phyloP scores from a whole-genome alignment of 2,888 invertebrate species.

The Reticulitermes lucifugus region DNA sequence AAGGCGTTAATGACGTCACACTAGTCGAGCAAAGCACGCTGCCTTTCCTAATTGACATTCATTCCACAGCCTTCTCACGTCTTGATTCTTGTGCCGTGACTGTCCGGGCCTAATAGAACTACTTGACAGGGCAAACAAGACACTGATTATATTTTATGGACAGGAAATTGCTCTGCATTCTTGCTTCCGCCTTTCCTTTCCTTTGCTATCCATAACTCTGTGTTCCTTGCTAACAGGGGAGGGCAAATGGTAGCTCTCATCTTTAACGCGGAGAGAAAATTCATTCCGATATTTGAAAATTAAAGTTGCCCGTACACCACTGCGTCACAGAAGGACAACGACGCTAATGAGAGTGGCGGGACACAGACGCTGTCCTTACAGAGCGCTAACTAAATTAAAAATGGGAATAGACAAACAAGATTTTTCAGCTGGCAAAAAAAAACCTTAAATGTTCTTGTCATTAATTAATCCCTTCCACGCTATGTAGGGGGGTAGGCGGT shows the following conservation, averaged over 20 bases:
- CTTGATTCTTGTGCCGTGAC: background rate
- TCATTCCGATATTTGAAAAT: background rate
- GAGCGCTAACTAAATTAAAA: no score
- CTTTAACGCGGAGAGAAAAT: background rate
- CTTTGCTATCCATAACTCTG: background rate
- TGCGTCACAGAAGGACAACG: background rate
- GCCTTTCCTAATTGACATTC: background rate
- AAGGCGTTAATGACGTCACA: no score
- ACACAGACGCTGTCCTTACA: no score
- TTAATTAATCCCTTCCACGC: no score
- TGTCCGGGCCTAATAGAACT: slow-evolving; percentile 6
- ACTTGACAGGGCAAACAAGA: slow-evolving; percentile 6
- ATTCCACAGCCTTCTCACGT: background rate
- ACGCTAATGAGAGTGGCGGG: no score
- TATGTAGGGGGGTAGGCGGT: no score
- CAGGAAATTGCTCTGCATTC: slow-evolving; percentile 33
- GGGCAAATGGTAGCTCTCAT: background rate
- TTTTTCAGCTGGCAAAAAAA: no score
- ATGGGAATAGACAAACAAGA: no score
- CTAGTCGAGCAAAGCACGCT: no score
- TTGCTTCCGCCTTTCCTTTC: slow-evolving; percentile 6
- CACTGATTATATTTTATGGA: slow-evolving; percentile 32
- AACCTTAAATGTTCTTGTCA: no score
- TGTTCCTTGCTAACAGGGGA: background rate
- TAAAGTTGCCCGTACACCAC: background rate